A percentile compares a stretch with the other conserved stretches of the same genome.
These are phyloP conservation scores for Brachyistius frenatus DNA, from an alignment of 2,113 vertebrate genomes.

Conservation along the genomic window DNA sequence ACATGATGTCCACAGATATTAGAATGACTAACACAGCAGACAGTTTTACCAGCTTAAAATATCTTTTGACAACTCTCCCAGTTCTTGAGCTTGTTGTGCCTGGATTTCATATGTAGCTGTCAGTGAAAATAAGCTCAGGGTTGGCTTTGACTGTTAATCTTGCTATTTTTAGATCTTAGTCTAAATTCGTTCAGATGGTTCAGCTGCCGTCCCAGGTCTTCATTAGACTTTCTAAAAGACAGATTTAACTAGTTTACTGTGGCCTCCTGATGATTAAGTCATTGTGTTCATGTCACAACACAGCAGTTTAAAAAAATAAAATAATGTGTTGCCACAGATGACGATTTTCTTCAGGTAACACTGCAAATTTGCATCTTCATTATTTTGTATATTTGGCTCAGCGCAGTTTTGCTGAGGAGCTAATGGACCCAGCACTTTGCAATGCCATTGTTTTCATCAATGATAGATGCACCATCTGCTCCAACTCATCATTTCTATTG, in stretches of 20 bases:
- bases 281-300: neutral
- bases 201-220: neutral
- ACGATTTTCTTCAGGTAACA: neutral
- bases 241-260: neutral
- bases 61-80: neutral
- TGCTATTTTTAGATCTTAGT: neutral
- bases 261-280: neutral
- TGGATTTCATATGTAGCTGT: neutral
- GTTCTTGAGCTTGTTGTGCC: neutral
- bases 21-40: slow-evolving; percentile 14
- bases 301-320: neutral
- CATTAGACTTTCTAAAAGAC: neutral
- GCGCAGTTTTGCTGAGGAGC: slow-evolving; percentile 7
- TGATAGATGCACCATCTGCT: slow-evolving; percentile 42
- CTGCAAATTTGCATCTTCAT: slow-evolving; percentile 7
- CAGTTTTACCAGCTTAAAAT: neutral
- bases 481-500: neutral
- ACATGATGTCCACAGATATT: slow-evolving; percentile 10
- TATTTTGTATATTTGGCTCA: slow-evolving; percentile 33
- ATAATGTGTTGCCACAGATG: neutral
- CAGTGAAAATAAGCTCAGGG: neutral
- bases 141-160: neutral
- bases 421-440: neutral
- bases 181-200: neutral
- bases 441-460: slow-evolving; percentile 10